These are phyloP conservation scores for Macrochelys suwanniensis DNA, from an alignment of 2,797 vertebrate species.

Conservation along the genomic window DNA sequence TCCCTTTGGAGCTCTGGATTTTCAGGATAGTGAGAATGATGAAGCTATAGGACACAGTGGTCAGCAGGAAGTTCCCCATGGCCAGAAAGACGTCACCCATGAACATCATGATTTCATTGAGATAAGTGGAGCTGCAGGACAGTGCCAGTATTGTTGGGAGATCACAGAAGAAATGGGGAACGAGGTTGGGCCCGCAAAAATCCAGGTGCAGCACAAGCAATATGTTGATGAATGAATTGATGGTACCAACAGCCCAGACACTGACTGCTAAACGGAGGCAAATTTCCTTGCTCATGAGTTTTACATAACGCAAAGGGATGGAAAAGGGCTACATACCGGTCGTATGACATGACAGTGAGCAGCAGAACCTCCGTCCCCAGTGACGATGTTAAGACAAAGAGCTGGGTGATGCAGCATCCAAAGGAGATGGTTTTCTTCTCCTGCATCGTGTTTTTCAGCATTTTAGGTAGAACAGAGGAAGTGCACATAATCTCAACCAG, in stretches of 20 bases:
- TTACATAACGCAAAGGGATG: background rate
- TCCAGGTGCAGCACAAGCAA: background rate
- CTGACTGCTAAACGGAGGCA: background rate
- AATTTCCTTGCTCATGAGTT: background rate
- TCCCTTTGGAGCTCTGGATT: background rate
- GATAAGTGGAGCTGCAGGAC: background rate
- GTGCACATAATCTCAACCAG: constrained; percentile 6
- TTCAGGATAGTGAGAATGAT: background rate
- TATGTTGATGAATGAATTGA: background rate
- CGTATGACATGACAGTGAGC: constrained; percentile 36
- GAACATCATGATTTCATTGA: background rate
- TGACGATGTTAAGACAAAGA: constrained; percentile 34
- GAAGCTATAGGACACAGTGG: background rate
- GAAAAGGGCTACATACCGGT: background rate
- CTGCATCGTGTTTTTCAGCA: constrained; percentile 22
- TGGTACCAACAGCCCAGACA: background rate
- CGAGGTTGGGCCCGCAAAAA: background rate
- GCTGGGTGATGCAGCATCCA: constrained; percentile 21
- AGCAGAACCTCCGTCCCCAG: constrained; percentile 42
- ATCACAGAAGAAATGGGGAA: background rate
- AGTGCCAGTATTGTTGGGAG: background rate
- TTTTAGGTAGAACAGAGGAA: constrained; percentile 28
- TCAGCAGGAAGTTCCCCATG: background rate
- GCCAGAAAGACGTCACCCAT: background rate
- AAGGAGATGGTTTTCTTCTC: constrained; percentile 37